Conservation (phyloP, 2,797 vertebrate species). For the Myiotriccus ornatus region DNA sequence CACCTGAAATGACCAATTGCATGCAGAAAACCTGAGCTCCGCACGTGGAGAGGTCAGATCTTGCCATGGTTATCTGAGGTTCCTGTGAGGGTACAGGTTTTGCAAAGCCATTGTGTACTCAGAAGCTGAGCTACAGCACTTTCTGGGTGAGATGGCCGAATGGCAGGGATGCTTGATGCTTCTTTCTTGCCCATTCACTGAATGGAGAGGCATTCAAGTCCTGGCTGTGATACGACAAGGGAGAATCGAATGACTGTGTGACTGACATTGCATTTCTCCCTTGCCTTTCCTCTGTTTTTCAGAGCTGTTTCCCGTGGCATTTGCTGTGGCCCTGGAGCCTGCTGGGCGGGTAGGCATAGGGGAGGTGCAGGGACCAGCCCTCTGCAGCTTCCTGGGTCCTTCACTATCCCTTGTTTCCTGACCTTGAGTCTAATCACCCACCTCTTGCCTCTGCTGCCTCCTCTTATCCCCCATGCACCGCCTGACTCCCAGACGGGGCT, state of each 20-base stretch:
- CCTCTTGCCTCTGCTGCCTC: not conserved
- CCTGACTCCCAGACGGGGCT: not conserved
- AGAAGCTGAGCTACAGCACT: not conserved
- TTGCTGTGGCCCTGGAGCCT: not conserved
- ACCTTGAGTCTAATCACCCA: rapidly evolving
- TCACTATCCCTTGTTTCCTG: rapidly evolving
- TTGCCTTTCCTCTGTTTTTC: not conserved
- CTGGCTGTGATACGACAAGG: not conserved
- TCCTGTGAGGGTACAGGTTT: not conserved
- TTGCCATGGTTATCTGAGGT: rapidly evolving
- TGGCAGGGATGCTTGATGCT: not conserved
- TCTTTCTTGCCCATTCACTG: not conserved
- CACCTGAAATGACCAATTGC: not conserved
- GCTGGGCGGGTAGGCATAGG: rapidly evolving
- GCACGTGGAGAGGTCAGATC: not conserved
- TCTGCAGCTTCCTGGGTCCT: not conserved
- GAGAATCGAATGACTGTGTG: rapidly evolving
- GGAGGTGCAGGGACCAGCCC: not conserved
- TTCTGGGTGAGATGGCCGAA: not conserved
- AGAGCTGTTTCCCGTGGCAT: not conserved
- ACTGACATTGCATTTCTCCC: not conserved
- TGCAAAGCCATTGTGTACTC: not conserved
- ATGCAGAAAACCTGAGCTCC: not conserved
- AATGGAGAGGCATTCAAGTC: not conserved
- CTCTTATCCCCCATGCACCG: rapidly evolving